Conservation (phyloP, 2,888 invertebrate species). For the Pyrocoelia pectoralis region DNA sequence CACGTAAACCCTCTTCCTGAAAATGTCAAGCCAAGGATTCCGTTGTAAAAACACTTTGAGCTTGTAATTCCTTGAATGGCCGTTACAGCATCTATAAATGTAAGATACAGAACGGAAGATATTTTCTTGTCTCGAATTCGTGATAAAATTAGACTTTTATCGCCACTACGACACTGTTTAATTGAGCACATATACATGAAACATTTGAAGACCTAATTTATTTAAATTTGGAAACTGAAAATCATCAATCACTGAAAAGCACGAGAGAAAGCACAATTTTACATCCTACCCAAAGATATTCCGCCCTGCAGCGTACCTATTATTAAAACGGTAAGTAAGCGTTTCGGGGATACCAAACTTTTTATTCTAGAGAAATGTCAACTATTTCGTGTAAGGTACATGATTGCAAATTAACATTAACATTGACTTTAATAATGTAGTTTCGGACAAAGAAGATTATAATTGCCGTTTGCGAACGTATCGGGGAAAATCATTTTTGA, state of each 20-base stretch:
- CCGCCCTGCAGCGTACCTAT: constrained; percentile 16
- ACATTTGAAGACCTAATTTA: constrained; percentile 13
- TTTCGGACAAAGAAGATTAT: too few species aligned
- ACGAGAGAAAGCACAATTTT: constrained; percentile 36
- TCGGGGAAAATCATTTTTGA: too few species aligned
- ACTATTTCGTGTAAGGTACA: too few species aligned
- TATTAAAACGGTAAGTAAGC: constrained; percentile 16
- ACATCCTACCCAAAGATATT: constrained; percentile 29
- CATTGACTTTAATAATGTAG: too few species aligned
- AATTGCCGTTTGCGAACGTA: too few species aligned
- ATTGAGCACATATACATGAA: constrained; percentile 3
- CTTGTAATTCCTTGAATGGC: constrained; percentile 1
- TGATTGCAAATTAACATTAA: too few species aligned
- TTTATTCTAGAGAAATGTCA: not conserved
- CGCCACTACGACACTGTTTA: too few species aligned
- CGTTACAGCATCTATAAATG: not conserved
- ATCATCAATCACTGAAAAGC: constrained; percentile 36
- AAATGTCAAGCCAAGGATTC: not conserved
- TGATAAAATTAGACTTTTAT: too few species aligned
- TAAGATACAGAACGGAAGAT: too few species aligned
- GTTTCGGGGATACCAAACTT: constrained; percentile 5
- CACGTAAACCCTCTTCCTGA: not conserved
- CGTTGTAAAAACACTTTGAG: too few species aligned
- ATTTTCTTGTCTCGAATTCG: too few species aligned
- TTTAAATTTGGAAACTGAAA: constrained; percentile 33